Evolutionary conservation across 2,797 vertebrate species (phyloP).

Genomic region (Coregonus sp.): DNA sequence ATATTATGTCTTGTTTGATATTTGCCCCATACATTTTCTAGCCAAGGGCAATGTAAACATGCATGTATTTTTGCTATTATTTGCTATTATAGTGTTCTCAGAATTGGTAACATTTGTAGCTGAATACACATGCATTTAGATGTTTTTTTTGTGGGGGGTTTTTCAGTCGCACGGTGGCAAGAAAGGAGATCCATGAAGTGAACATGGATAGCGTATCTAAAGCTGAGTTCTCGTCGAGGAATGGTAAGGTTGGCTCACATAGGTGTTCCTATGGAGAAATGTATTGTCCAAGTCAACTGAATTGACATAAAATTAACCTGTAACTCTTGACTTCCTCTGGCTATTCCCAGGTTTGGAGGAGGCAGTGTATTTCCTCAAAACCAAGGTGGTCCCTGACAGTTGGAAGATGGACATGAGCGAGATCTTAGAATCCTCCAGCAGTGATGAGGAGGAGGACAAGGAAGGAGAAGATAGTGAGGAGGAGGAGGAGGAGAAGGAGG

Average conservation of each 20-base stretch:
- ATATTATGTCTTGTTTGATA: neutral
- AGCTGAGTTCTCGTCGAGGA: conserved; percentile 78
- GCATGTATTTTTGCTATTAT: neutral
- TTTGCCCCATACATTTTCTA: neutral
- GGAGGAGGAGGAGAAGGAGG: conserved; percentile 68
- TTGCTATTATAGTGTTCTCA: too few species aligned
- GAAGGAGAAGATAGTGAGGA: conserved; percentile 82
- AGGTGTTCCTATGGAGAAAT: neutral
- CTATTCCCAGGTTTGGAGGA: conserved; percentile 78
- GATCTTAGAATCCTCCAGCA: conserved; percentile 94
- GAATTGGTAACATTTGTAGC: too few species aligned
- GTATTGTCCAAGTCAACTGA: neutral
- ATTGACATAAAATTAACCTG: neutral
- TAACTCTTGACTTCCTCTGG: neutral
- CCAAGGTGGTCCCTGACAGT: conserved; percentile 78
- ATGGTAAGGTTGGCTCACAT: conserved; percentile 74
- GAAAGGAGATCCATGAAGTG: conserved; percentile 85
- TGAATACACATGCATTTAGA: too few species aligned
- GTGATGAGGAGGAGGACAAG: conserved; percentile 88
- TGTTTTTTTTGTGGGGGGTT: fast-evolving
- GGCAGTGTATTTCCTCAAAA: conserved; percentile 81
- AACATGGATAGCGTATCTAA: conserved; percentile 75
- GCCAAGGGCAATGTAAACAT: neutral
- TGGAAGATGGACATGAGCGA: conserved; percentile 99
- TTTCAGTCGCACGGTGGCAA: conserved; percentile 80